Evolutionary conservation across 1,140 invertebrate genomes (phyloP), one percentile per base, ranked within the genome.

Genomic region (Monochamus saltuarius): DNA sequence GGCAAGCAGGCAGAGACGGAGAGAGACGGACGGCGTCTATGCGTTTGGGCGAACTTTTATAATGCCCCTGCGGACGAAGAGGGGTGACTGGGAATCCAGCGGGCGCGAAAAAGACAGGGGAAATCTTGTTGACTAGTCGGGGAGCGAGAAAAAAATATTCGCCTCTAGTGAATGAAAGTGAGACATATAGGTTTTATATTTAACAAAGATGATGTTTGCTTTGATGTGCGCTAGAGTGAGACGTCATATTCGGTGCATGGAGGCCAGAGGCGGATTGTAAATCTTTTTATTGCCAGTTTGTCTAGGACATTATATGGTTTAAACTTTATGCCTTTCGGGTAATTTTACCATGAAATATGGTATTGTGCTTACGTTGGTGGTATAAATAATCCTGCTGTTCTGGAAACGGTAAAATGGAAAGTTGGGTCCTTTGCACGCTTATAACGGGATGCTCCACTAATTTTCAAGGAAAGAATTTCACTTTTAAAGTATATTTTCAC

Each of bases 71-170:
- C 47, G 52, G 61, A 72, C 22, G 22, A 56, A 70, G 61, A 63
- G 69, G 70, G 39, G 38, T 46, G 50, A 39, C 39, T 22, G 14
- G 51, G 29, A n/a, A 13, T 37, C 10, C 14, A 19, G 22, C 22
- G 17, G 7, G 38, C 16, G 60, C 47, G 53, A 56, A 43, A 51
- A 68, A 70, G 66, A 72, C 65, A 61, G 69, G 68, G 59, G 65
- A 60, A n/a, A 66, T 64, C 63, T 63, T 73, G 67, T 71, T 71
- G 67, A 64, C 53, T 58, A 66, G 34, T 52, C 46, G 61, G 59
- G 61, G 62, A 68, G 56, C 67, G 67, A 72, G 69, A 73, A 73
- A 68, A 62, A 74, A 74, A 70, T 69, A 69, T 65, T 54, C 56
- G 61, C 42, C 35, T 53, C 62, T 62, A 61, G 67, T 67, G 68